These are phyloP conservation scores for rat (Rattus norvegicus) DNA, from an alignment of 2,113 vertebrate species.

Conservation along the genomic window GRCr8 NC_086024.1:95439501-95440000, in stretches of 20 bases:
- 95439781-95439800: slow-evolving; percentile 51
- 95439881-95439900: slow-evolving; percentile 33
- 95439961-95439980: slow-evolving; percentile 5
- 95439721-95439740: slow-evolving; percentile 31
- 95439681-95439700: slow-evolving; percentile 16
- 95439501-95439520: too few relatives aligned
- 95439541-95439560: not conserved
- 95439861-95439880: not conserved
- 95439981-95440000: slow-evolving; percentile 46
- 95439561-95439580: not conserved
- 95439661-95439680: not conserved
- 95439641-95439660: slow-evolving; percentile 44
- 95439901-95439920: slow-evolving; percentile 46
- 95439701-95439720: not conserved
- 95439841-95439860: slow-evolving; percentile 10
- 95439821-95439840: slow-evolving; percentile 39
- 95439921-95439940: slow-evolving; percentile 19
- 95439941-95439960: not conserved
- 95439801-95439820: slow-evolving; percentile 20
- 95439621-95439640: slow-evolving; percentile 41
- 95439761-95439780: slow-evolving; percentile 22
- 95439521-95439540: too few relatives aligned
- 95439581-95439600: not conserved
- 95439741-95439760: slow-evolving; percentile 39
- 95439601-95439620: slow-evolving; percentile 38